These are phyloP conservation scores for Pituophis catenifer DNA, from an alignment of 2,113 vertebrate species.

Conservation along the genomic window DNA sequence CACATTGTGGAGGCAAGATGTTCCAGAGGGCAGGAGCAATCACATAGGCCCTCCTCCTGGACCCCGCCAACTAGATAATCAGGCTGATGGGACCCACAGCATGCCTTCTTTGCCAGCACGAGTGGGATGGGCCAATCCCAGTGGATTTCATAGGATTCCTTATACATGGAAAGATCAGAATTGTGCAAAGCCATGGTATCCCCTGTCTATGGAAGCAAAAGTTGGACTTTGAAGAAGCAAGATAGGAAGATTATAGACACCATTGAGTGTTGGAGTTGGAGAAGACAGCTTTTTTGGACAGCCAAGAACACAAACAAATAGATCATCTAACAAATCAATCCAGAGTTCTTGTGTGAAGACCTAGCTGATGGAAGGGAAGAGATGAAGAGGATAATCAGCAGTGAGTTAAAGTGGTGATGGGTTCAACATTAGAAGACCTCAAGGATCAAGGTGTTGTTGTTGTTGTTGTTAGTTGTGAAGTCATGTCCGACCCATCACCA, in stretches of 20 bases:
- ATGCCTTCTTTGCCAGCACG: neutral
- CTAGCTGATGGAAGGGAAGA: neutral
- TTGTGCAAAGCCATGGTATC: neutral
- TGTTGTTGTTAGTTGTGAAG: no score
- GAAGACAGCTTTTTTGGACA: neutral
- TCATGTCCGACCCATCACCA: no score
- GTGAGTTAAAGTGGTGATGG: neutral
- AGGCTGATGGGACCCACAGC: neutral
- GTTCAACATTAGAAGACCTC: neutral
- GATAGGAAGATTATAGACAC: neutral
- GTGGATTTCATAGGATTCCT: neutral
- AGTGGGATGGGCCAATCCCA: neutral
- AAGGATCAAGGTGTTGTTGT: neutral
- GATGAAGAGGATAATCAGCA: neutral
- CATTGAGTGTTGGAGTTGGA: neutral
- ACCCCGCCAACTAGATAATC: neutral
- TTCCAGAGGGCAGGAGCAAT: neutral
- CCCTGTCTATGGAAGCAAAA: neutral
- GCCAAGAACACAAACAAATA: neutral
- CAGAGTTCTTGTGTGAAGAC: neutral
- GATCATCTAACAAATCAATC: neutral
- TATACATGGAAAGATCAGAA: neutral
- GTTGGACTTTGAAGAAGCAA: neutral
- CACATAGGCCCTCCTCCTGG: neutral
- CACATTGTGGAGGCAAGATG: neutral